Percentiles rank a stretch among this genome's conserved stretches.
Evolutionary conservation across 2,113 vertebrate species (phyloP).

Genomic region (Athene cunicularia): DNA sequence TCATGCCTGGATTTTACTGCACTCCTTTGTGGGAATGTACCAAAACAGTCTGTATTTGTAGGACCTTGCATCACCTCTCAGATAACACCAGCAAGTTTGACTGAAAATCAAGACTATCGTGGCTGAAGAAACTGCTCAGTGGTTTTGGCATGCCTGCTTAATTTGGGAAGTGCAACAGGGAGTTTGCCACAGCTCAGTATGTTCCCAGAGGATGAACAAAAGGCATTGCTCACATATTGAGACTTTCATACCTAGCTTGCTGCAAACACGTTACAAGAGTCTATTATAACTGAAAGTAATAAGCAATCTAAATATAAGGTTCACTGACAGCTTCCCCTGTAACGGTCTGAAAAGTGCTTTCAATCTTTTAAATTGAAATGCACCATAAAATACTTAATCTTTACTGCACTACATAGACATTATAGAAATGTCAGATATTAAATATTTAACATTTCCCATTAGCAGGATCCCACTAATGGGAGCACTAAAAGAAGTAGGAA

Average conservation of each 20-base stretch:
- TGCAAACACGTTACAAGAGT: not conserved
- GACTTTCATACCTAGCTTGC: not conserved
- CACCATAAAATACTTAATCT: slow-evolving; percentile 7
- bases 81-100: not conserved
- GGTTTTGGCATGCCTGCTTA: not conserved
- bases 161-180: not conserved
- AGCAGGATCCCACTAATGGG: not conserved
- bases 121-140: not conserved
- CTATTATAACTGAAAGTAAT: not conserved
- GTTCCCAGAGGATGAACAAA: not conserved
- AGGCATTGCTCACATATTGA: not conserved
- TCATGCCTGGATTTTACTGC: not conserved
- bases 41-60: not conserved
- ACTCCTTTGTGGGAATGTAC: not conserved
- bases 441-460: slow-evolving; percentile 57
- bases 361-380: slow-evolving; percentile 10
- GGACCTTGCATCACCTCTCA: not conserved
- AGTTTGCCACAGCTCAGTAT: not conserved
- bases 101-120: not conserved
- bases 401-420: not conserved
- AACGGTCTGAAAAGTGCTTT: not conserved
- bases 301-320: not conserved
- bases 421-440: slow-evolving; percentile 42
- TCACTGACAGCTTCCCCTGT: not conserved
- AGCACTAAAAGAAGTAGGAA: slow-evolving; percentile 12